Conservation (phyloP, 1,140 invertebrate genomes). For the Lethrus apterus region DNA sequence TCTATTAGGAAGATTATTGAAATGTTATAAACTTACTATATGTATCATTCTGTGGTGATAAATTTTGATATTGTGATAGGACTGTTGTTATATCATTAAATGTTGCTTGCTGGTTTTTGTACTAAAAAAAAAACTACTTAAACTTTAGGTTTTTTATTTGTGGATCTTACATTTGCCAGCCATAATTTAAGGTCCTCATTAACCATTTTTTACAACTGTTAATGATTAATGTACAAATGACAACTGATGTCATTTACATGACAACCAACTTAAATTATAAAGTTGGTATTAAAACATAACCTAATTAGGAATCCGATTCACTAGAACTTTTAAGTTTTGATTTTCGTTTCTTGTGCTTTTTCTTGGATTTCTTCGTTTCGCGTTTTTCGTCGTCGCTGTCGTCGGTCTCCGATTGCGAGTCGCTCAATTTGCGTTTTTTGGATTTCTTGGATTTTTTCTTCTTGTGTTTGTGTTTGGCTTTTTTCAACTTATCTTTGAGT, state of each 20-base stretch:
- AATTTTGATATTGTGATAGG: slow-evolving; percentile 62
- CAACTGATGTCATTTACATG: no score
- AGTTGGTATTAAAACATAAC: not conserved
- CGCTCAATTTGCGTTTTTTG: slow-evolving; percentile 13
- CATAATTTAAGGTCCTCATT: slow-evolving; percentile 48
- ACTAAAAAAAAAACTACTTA: slow-evolving; percentile 42
- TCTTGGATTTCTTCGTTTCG: not conserved
- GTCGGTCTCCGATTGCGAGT: not conserved
- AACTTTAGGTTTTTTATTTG: slow-evolving; percentile 12
- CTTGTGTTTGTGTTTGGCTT: slow-evolving; percentile 46
- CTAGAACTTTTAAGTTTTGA: not conserved
- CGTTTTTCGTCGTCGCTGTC: not conserved
- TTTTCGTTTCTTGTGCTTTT: not conserved
- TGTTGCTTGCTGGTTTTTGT: slow-evolving; percentile 68
- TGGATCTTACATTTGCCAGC: slow-evolving; percentile 43
- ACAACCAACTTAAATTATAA: no score
- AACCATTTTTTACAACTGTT: not conserved
- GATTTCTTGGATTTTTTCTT: slow-evolving; percentile 34
- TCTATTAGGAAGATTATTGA: slow-evolving; percentile 34
- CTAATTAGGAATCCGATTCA: slow-evolving; percentile 2
- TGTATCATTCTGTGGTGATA: slow-evolving; percentile 55
- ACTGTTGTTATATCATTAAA: slow-evolving; percentile 65
- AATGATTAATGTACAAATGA: not conserved
- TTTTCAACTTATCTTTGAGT: slow-evolving; percentile 55
- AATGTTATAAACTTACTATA: slow-evolving; percentile 51